A percentile compares a stretch with the other conserved stretches of the same genome.
These are phyloP conservation scores for Chloroceryle aenea DNA, from an alignment of 2,113 vertebrate species.

Conservation along the genomic window DNA sequence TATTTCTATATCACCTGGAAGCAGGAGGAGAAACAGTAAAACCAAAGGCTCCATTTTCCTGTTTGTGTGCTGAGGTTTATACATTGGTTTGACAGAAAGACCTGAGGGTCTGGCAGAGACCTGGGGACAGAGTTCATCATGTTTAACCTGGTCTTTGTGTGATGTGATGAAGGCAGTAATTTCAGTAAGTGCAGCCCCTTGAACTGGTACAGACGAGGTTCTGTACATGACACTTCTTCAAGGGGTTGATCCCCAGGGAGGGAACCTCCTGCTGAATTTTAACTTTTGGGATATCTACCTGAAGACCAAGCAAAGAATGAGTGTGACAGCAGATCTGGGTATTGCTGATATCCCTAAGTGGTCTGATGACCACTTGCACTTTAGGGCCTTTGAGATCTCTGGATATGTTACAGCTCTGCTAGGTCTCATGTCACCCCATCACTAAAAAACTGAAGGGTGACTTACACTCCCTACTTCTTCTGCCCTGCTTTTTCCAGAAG, in stretches of 20 bases:
- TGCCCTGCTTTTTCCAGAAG: not conserved
- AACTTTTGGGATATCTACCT: not conserved
- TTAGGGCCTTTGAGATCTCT: not conserved
- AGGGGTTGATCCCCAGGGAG: not conserved
- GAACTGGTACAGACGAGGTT: not conserved
- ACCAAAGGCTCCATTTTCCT: not conserved
- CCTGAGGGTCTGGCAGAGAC: not conserved
- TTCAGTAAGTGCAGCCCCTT: not conserved
- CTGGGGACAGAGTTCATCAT: not conserved
- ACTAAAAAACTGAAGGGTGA: not conserved
- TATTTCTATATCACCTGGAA: not conserved
- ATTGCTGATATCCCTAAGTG: not conserved
- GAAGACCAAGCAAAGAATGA: not conserved
- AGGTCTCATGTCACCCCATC: not conserved
- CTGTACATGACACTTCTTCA: rapidly evolving
- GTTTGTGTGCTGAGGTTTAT: not conserved
- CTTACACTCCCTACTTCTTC: not conserved
- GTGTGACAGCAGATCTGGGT: not conserved
- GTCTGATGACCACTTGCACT: not conserved
- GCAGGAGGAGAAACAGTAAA: not conserved
- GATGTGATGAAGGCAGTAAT: no score
- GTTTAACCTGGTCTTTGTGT: not conserved
- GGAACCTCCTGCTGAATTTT: not conserved
- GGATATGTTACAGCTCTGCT: not conserved
- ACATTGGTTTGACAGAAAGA: not conserved